Evolutionary conservation across 2,797 vertebrate species (phyloP).

Genomic region (Aulostomus chinensis): DNA sequence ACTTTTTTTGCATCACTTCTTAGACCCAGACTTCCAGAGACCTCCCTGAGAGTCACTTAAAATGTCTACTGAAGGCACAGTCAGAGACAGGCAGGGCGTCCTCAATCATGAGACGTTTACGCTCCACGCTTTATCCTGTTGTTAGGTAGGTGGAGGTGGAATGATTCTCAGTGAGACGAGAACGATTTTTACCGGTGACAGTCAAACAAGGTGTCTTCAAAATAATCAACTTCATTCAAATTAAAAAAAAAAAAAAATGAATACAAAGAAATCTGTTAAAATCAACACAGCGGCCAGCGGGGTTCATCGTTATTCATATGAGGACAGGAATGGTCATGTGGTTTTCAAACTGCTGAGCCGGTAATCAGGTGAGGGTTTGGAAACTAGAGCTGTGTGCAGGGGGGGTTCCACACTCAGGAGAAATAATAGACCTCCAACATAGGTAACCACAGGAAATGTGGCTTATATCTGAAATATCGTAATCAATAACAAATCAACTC

Average conservation of each 20-base stretch:
- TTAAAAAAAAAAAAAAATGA: background rate
- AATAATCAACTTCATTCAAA: background rate
- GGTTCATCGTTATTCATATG: background rate
- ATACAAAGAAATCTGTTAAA: background rate
- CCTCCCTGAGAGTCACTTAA: background rate
- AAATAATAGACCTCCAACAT: too few species aligned
- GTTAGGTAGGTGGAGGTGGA: too few species aligned
- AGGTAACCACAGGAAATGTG: too few species aligned
- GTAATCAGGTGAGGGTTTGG: background rate
- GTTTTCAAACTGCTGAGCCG: background rate
- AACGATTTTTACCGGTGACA: too few species aligned
- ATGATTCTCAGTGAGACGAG: too few species aligned
- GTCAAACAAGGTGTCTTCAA: too few species aligned
- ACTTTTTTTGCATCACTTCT: conserved; percentile 56
- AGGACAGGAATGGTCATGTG: background rate
- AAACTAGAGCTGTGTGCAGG: background rate
- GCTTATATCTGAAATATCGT: too few species aligned
- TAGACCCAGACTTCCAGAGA: conserved; percentile 45
- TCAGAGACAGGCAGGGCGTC: too few species aligned
- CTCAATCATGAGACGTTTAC: too few species aligned
- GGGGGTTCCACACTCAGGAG: too few species aligned
- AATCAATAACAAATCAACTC: too few species aligned
- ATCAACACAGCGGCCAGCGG: background rate
- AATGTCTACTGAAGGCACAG: background rate
- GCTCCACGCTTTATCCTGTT: too few species aligned